Evolutionary conservation across 2,797 vertebrate genomes (phyloP).

Genomic region (Setipinna tenuifilis): DNA sequence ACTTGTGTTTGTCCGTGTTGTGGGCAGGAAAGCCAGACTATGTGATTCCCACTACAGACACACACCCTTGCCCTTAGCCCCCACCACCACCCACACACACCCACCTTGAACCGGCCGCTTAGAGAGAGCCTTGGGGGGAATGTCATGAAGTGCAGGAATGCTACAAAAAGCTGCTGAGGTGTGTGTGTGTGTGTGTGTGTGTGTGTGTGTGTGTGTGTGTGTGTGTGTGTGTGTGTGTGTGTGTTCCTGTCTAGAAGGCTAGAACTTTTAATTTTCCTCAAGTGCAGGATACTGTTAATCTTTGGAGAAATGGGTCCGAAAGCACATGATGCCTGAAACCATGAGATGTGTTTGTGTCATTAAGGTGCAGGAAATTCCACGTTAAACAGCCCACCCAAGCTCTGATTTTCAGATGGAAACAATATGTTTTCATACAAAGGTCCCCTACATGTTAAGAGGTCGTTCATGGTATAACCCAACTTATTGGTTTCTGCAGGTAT

Average conservation of each 20-base stretch:
- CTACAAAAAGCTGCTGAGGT: conserved; percentile 41
- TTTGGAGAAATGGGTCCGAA: too few relatives aligned
- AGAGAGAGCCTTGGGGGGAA: conserved; percentile 53
- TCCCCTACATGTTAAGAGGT: neutral
- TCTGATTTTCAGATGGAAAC: neutral
- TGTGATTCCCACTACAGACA: conserved; percentile 44
- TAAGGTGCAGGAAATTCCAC: neutral
- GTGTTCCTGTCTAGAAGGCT: neutral
- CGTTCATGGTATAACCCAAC: neutral
- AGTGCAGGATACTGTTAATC: neutral
- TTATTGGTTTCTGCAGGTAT: neutral
- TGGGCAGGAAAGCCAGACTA: conserved; percentile 46
- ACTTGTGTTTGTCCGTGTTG: conserved; percentile 56
- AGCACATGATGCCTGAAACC: neutral
- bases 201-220: conserved; percentile 4
- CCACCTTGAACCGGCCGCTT: conserved; percentile 47
- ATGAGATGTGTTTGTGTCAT: neutral
- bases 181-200: conserved; percentile 29
- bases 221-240: too few relatives aligned
- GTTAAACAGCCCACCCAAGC: neutral
- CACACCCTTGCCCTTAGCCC: conserved; percentile 18
- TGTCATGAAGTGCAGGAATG: conserved; percentile 68
- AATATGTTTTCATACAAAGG: neutral
- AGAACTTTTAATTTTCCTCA: neutral
- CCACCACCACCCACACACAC: conserved; percentile 42